These are phyloP conservation scores for Xiphorhynchus elegans DNA, from an alignment of 2,113 vertebrate genomes.

Conservation along the genomic window DNA sequence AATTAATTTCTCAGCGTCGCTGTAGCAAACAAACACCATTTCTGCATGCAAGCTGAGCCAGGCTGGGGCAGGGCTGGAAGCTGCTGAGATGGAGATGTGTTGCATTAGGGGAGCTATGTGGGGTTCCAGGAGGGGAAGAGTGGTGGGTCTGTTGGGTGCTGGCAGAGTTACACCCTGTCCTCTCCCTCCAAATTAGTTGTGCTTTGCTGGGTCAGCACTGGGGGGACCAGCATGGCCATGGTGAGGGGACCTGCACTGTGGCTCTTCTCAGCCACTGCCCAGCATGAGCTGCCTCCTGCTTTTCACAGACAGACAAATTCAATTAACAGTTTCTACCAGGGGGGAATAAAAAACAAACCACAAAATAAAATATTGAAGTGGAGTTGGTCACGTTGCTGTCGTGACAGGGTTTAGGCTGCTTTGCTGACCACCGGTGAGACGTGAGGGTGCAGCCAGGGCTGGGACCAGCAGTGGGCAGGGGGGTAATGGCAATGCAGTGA, in stretches of 20 bases:
- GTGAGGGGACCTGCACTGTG: not conserved
- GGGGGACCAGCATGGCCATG: rapidly evolving
- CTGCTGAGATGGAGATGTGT: not conserved
- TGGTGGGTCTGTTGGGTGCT: not conserved
- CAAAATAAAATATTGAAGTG: not conserved
- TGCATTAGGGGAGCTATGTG: rapidly evolving
- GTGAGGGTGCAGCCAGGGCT: not conserved
- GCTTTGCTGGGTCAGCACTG: not conserved
- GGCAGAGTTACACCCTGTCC: not conserved
- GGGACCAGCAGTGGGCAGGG: not conserved
- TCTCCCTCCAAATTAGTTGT: not conserved
- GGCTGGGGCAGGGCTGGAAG: rapidly evolving
- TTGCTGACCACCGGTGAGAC: not conserved
- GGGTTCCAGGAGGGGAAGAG: not conserved
- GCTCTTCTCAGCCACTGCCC: not conserved
- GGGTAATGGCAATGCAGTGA: not conserved
- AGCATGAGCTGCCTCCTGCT: not conserved
- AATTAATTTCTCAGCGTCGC: not conserved
- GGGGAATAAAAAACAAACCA: not conserved
- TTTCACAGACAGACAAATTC: not conserved
- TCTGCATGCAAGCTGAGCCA: not conserved
- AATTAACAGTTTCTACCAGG: not conserved
- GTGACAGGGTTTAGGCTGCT: not conserved
- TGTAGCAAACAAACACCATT: not conserved
- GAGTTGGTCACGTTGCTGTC: rapidly evolving